Conservation (phyloP, 2,113 vertebrate species). For the Bufo bufo region DNA sequence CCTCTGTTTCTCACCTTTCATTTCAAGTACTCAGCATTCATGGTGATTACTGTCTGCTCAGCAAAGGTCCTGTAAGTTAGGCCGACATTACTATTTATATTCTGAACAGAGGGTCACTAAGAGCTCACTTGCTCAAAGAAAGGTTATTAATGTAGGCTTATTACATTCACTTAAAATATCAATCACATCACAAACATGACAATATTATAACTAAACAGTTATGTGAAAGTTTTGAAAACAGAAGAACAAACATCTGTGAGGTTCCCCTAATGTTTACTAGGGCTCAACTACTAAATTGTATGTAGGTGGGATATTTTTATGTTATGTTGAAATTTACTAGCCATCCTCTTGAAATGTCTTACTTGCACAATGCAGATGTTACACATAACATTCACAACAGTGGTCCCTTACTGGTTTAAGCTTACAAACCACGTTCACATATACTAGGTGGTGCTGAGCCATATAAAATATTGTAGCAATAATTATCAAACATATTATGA, state of each 20-base stretch:
- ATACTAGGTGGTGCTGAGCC: too few species aligned
- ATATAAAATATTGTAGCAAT: too few species aligned
- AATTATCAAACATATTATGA: too few species aligned
- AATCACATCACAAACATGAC: neutral
- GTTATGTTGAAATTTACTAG: too few species aligned
- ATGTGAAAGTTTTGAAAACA: neutral
- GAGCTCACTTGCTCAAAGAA: neutral
- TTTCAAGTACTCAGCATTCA: conserved; percentile 10
- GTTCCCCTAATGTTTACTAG: neutral
- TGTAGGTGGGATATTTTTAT: too few species aligned
- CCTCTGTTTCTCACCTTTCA: conserved; percentile 22
- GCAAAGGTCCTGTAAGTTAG: neutral
- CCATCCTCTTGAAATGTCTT: too few species aligned
- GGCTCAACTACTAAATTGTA: too few species aligned
- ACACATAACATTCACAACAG: too few species aligned
- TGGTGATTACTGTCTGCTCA: conserved; percentile 16
- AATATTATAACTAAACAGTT: neutral
- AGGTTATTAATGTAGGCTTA: conserved; percentile 30
- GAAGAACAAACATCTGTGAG: neutral
- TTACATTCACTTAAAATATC: conserved; percentile 22
- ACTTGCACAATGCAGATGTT: too few species aligned
- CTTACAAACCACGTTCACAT: too few species aligned
- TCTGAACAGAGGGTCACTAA: neutral
- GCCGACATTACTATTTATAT: conserved; percentile 18
- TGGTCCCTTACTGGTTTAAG: too few species aligned